Evolutionary conservation across 2,113 vertebrate species (phyloP), one percentile per base, ranked within the genome.

Genomic region (Eolophus roseicapilla): DNA sequence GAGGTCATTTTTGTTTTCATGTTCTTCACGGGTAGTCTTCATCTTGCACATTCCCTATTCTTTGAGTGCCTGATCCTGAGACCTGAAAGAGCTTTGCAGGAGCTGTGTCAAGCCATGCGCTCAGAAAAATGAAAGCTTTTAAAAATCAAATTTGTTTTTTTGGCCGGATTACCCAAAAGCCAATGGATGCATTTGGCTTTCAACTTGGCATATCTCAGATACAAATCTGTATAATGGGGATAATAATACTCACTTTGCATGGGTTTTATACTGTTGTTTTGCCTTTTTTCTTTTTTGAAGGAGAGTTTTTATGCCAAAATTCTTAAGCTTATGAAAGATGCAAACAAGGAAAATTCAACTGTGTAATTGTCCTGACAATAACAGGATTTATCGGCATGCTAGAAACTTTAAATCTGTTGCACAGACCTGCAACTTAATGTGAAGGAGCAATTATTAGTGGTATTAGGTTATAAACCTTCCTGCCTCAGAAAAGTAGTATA

Each of bases 211-310:
- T 86, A 70, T 86, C 69, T 86, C 55, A 49, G 29, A 49, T 95
- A 69, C 50, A 81, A 74, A 91, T 89, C 64, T 86, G 9, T 71
- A 8, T 86, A 78, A 89, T 81, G 29, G 27, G 37, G 29, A 47
- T 91, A 92, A 78, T 91, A 75, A 84, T 55, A 41, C 57, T 84
- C 29, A 39, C 21, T 92, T 94, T 94, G 82, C 82, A 67, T 65
- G 31, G 33, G 2, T 63, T 94, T 88, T 69, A 29, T 80, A 31
- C 21, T 37, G 17, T 23, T 53, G 21, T 10, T 43, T 46, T 27
- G 28, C 13, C 3, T 11, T 50, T 82, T 70, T 77, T 67, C 9
- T 60, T 76, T 75, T 78, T 63, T 7, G 37, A 93, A 78, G 29
- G 52, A 44, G 47, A 64, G 27, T 1, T 90, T 94, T 85, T 73